Base-by-base conservation (phyloP, 2,113 vertebrate species). In the Romanogobio albipinnatus region DNA sequence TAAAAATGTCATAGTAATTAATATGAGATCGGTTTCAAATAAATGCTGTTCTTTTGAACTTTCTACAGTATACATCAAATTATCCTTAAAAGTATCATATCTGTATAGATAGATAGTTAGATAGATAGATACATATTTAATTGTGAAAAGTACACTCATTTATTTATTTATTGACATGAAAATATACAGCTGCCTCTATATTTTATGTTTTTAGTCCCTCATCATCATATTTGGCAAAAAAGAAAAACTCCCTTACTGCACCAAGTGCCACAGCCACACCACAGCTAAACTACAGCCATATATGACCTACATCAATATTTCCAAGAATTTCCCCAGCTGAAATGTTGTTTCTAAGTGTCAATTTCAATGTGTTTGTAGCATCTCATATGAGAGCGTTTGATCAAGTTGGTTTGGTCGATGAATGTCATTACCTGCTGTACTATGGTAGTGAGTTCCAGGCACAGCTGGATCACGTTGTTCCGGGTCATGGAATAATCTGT, bases 401-500 rank as follows among this genome's bases (percentile, higher is more conserved):
- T 80, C 4, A 47, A 26, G 6, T 80, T 45, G 77, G 7, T 26
- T 45, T 79, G 10, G 5, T 10, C 13, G 15, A 43, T 71, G 29
- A 78, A 11, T 56, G 47, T 1, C 24, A 39, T 56, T 49, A 89
- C 88, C 88, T 89, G 88, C 59, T 89, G 88, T 39, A 89, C 88
- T 5, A 89, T 89, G 88, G 98, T 99, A 91, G 98, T 99, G 91
- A 99, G 95, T 93, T 99, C 98, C 94, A 99, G 94, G 93, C 98
- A 99, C 89, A 99, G 96, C 91, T 99, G 98, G 93, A 99, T 99
- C 89, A 99, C 97, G 90, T 98, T 99, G 94, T 99, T 99, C 90
- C 98, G 95, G 91, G 97, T 99, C 91, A 99, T 95, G 70, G 98
- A 99, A 90, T 99, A 99, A 94, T 99, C 98, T 91, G 98, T 96